phyloP scores from a whole-genome alignment of 2,888 invertebrate species.

The Melieria picta region DNA sequence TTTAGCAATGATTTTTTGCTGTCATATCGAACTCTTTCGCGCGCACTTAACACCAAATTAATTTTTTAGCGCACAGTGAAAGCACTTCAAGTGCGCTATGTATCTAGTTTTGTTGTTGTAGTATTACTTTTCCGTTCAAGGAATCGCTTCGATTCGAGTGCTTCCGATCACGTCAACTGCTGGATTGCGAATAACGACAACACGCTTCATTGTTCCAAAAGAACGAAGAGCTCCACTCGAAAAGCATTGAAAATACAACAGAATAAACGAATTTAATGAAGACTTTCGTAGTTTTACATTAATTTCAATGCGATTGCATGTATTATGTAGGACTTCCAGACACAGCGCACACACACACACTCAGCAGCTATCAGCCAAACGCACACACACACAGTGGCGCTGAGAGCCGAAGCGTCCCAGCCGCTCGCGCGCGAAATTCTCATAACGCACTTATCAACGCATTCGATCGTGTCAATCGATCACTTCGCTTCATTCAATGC shows the following conservation, averaged over 20 bases:
- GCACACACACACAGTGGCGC: slow-evolving; percentile 19
- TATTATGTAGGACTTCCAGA: slow-evolving; percentile 53
- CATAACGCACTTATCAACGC: slow-evolving; percentile 51
- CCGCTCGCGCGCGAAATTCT: not conserved
- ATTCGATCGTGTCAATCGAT: slow-evolving; percentile 61
- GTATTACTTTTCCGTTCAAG: slow-evolving; percentile 49
- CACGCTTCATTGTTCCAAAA: slow-evolving; percentile 32
- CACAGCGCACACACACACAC: slow-evolving; percentile 37
- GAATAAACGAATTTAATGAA: slow-evolving; percentile 36
- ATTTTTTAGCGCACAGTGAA: not conserved
- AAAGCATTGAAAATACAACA: slow-evolving; percentile 14
- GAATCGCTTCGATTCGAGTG: slow-evolving; percentile 51
- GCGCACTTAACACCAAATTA: no score
- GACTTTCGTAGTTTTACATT: slow-evolving; percentile 37
- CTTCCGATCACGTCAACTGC: slow-evolving; percentile 65
- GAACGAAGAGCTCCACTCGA: slow-evolving; percentile 51
- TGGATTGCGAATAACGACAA: slow-evolving; percentile 64
- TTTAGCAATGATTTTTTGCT: no score
- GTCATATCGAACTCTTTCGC: no score
- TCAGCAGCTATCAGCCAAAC: slow-evolving; percentile 42
- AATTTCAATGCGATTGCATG: slow-evolving; percentile 32
- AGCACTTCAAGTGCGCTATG: not conserved
- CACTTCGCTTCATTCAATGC: slow-evolving; percentile 48
- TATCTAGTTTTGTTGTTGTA: not conserved
- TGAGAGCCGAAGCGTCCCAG: not conserved